These are phyloP conservation scores for Euglossa dilemma DNA, from an alignment of 1,140 invertebrate genomes.

Conservation along the genomic window DNA sequence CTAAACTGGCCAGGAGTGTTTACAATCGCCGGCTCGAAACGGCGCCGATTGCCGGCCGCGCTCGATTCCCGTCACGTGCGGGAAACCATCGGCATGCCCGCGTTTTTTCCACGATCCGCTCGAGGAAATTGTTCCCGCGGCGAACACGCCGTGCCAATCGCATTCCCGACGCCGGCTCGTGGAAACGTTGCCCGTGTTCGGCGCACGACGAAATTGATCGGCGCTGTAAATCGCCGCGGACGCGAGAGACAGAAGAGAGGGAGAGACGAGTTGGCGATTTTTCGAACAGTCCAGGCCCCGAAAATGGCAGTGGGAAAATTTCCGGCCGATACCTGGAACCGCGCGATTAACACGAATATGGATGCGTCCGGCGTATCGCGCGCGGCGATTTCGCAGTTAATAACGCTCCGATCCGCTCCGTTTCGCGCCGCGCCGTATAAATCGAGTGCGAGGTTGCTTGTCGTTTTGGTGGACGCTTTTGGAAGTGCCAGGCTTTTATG, in stretches of 20 bases:
- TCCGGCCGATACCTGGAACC: conserved; percentile 12
- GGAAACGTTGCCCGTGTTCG: conserved; percentile 36
- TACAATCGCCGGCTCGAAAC: conserved; percentile 10
- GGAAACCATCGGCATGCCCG: conserved; percentile 67
- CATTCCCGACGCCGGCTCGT: conserved; percentile 58
- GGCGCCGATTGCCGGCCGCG: conserved; percentile 35
- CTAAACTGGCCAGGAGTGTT: background rate
- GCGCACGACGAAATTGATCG: conserved; percentile 38
- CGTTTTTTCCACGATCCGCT: conserved; percentile 56
- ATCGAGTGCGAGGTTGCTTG: background rate
- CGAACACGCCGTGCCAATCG: conserved; percentile 60
- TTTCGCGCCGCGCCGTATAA: background rate
- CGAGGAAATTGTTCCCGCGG: conserved; percentile 65
- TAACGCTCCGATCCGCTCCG: background rate
- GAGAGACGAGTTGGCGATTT: background rate
- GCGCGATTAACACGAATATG: conserved; percentile 21
- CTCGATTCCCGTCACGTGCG: conserved; percentile 75
- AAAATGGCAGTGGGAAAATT: conserved; percentile 25
- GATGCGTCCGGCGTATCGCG: background rate
- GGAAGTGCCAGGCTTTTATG: background rate
- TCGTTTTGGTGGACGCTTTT: background rate
- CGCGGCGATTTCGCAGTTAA: conserved; percentile 2
- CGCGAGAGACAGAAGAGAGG: no score
- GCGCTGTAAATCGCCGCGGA: conserved; percentile 9
- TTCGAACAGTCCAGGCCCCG: background rate